Conservation (phyloP, 2,113 vertebrate genomes). For the Caretta caretta region DNA sequence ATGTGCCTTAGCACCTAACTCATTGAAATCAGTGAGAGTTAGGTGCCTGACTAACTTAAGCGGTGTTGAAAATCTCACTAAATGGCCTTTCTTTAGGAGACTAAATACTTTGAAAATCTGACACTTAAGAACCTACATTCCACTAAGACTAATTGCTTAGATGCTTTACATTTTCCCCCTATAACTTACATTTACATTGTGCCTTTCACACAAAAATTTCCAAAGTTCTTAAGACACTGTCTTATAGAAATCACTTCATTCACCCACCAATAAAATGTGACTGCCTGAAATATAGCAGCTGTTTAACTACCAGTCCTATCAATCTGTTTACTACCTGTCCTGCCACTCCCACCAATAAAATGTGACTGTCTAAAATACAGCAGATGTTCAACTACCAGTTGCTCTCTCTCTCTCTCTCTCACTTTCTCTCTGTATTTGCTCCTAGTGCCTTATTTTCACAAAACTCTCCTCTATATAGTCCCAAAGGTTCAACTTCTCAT, state of each 20-base stretch:
- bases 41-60: background rate
- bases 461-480: background rate
- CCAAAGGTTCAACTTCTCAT: background rate
- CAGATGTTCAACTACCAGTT: background rate
- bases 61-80: background rate
- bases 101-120: background rate
- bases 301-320: background rate
- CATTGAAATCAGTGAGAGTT: background rate
- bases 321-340: background rate
- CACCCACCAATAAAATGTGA: background rate
- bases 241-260: background rate
- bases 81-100: background rate
- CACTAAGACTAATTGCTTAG: background rate
- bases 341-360: background rate
- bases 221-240: background rate
- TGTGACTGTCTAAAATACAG: background rate
- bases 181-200: background rate
- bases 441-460: background rate
- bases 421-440: background rate
- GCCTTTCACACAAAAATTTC: background rate
- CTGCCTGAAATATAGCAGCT: background rate
- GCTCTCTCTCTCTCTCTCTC: background rate
- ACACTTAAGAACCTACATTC: background rate
- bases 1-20: background rate
- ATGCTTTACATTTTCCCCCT: background rate